Evolutionary conservation across 2,113 vertebrate species (phyloP).

Genomic region (Anhinga anhinga): DNA sequence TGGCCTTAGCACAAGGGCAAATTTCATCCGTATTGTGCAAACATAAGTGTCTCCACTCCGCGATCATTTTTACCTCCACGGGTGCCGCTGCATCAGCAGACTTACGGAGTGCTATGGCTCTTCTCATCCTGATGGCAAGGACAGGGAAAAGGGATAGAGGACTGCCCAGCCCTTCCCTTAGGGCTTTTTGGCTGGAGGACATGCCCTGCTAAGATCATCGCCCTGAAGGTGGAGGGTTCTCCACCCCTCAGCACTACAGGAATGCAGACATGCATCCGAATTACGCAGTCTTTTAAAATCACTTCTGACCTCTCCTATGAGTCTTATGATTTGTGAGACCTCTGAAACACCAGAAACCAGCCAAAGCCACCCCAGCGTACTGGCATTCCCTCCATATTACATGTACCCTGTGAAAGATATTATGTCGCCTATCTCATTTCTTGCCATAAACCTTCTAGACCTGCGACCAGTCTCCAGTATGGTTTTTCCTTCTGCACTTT

Average conservation of each 20-base stretch:
- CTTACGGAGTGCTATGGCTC: neutral
- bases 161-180: neutral
- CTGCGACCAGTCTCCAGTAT: accelerated
- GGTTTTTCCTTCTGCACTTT: neutral
- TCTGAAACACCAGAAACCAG: neutral
- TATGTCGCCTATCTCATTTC: neutral
- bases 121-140: neutral
- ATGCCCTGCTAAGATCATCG: neutral
- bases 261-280: neutral
- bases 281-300: neutral
- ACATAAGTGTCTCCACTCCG: neutral
- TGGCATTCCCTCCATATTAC: neutral
- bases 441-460: neutral
- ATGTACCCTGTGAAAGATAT: neutral
- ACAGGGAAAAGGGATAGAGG: neutral
- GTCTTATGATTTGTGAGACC: neutral
- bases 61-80: neutral
- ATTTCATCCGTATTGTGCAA: neutral
- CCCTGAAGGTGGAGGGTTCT: neutral
- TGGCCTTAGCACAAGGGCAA: neutral
- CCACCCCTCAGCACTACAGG: neutral
- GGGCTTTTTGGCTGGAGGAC: too few species aligned
- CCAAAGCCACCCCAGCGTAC: neutral
- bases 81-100: neutral
- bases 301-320: neutral